Evolutionary conservation across 2,797 vertebrate genomes (phyloP).

Genomic region (Acanthis flammea): DNA sequence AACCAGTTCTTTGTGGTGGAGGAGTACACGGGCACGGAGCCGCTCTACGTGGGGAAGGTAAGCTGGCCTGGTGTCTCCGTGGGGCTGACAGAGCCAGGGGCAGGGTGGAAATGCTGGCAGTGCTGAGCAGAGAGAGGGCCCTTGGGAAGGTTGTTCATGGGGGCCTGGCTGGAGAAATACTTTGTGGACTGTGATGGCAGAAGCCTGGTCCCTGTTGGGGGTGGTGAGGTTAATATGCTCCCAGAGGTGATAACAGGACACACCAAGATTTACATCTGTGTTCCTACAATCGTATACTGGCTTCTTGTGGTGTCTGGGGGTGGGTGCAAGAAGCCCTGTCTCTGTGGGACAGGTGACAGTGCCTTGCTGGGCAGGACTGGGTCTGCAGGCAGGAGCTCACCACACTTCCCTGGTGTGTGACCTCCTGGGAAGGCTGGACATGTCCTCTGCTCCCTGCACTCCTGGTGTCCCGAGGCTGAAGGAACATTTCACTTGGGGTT

Average conservation of each 20-base stretch:
- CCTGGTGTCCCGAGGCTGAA: background rate
- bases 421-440: fast-evolving
- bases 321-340: background rate
- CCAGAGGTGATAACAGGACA: background rate
- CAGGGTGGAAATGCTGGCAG: fast-evolving
- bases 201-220: background rate
- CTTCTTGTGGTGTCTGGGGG: background rate
- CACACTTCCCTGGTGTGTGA: background rate
- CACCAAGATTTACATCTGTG: background rate
- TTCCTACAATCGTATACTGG: fast-evolving
- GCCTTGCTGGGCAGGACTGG: background rate
- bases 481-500: background rate
- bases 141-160: fast-evolving
- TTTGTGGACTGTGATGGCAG: background rate
- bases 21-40: constrained; percentile 97
- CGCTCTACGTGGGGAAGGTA: constrained; percentile 98
- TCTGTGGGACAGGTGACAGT: background rate
- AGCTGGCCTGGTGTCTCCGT: background rate
- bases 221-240: background rate
- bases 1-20: constrained; percentile 99
- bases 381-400: background rate
- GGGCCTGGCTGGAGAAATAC: background rate
- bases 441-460: background rate
- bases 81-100: background rate
- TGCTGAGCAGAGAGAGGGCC: background rate